phyloP scores from a whole-genome alignment of 1,140 invertebrate species.

The Babylonia areolata region DNA sequence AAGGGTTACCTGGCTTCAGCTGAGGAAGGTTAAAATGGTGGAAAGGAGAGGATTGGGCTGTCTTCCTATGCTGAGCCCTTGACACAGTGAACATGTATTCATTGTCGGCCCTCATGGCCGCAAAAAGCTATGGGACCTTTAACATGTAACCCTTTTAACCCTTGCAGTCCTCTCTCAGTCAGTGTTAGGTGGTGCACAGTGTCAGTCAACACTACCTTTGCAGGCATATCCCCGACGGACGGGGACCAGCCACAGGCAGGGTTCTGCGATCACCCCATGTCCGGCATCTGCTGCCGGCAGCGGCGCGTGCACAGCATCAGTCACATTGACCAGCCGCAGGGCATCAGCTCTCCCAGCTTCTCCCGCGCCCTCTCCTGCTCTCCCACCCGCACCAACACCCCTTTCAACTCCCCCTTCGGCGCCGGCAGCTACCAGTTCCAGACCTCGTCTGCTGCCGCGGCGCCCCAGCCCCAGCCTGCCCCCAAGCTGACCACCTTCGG shows the following conservation, averaged over 20 bases:
- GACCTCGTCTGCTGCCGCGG: constrained; percentile 1
- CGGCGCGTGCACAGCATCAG: constrained; percentile 69
- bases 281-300: constrained; percentile 63
- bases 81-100: too few species aligned
- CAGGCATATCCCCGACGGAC: constrained; percentile 40
- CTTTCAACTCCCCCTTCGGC: not conserved
- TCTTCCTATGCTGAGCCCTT: too few species aligned
- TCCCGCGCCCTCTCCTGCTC: constrained; percentile 8
- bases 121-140: too few species aligned
- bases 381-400: constrained; percentile 13
- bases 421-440: not conserved
- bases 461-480: constrained; percentile 34
- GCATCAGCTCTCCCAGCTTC: not conserved
- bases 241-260: constrained; percentile 39
- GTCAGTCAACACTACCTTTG: too few species aligned
- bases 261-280: constrained; percentile 41
- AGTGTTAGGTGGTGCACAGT: too few species aligned
- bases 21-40: too few species aligned
- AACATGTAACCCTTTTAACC: too few species aligned
- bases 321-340: constrained; percentile 61
- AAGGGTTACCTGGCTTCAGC: too few species aligned
- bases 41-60: too few species aligned
- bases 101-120: too few species aligned
- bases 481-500: constrained; percentile 29
- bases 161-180: too few species aligned